Conservation (phyloP, 2,113 vertebrate genomes). For the Brachyhypopomus occidentalis region DNA sequence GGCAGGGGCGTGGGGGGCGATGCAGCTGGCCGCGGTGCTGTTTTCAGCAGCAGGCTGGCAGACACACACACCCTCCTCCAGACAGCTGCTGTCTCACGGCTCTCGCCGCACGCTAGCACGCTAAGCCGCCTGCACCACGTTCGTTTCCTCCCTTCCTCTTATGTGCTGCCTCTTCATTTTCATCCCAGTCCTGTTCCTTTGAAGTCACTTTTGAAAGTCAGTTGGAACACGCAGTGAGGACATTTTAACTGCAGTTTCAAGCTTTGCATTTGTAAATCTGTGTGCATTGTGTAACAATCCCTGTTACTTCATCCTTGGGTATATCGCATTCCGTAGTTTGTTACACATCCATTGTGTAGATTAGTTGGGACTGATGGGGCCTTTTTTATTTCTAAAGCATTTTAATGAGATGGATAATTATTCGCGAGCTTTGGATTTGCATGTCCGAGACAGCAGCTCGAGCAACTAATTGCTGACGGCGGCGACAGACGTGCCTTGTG, state of each 20-base stretch:
- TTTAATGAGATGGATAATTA: conserved; percentile 43
- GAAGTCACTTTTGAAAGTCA: conserved; percentile 27
- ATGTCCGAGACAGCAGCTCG: neutral
- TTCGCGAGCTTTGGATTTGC: conserved; percentile 25
- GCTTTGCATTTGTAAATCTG: neutral
- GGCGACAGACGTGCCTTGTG: too few species aligned
- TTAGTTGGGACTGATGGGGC: neutral
- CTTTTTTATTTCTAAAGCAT: conserved; percentile 3
- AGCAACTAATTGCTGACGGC: neutral
- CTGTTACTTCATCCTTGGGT: conserved; percentile 5
- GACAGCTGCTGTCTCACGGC: neutral
- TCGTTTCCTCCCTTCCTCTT: neutral
- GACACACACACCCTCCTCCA: conserved; percentile 20
- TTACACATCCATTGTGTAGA: too few species aligned
- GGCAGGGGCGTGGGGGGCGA: conserved; percentile 52
- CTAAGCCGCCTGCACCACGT: neutral
- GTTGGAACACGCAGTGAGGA: neutral
- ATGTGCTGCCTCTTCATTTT: conserved; percentile 15
- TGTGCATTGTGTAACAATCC: neutral
- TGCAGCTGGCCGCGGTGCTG: conserved; percentile 62
- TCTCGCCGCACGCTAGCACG: neutral
- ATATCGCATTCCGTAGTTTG: neutral
- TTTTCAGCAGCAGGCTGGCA: conserved; percentile 56
- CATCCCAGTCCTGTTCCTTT: conserved; percentile 17
- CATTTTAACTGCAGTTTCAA: neutral